phyloP scores from a whole-genome alignment of 2,888 invertebrate species.

The Drosophila atripex region DNA sequence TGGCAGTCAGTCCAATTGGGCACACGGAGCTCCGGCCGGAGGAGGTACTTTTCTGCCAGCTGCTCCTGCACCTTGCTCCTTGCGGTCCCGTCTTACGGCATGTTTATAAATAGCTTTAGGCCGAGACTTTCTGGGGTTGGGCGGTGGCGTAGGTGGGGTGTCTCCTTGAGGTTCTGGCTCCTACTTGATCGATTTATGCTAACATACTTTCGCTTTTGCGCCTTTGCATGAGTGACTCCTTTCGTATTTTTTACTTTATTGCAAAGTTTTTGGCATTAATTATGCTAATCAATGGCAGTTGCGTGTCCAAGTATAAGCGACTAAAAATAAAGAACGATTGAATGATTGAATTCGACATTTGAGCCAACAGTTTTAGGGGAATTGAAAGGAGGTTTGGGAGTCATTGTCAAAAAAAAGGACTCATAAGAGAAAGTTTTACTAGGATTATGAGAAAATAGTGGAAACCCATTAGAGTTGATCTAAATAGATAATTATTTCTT shows the following conservation, averaged over 20 bases:
- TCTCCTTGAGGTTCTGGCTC: constrained; percentile 15
- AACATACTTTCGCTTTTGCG: constrained; percentile 74
- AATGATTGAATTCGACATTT: constrained; percentile 32
- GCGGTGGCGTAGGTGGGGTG: constrained; percentile 17
- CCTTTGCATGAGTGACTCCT: constrained; percentile 29
- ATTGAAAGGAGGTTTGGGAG: neutral
- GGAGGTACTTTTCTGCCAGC: constrained; percentile 21
- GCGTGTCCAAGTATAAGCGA: constrained; percentile 41
- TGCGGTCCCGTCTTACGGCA: constrained; percentile 58
- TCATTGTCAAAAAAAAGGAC: neutral
- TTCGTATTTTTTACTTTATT: constrained; percentile 35
- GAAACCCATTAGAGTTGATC: no score
- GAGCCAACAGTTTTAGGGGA: constrained; percentile 2
- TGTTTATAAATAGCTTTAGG: constrained; percentile 68
- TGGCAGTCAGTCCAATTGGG: constrained; percentile 43
- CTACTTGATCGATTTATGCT: constrained; percentile 69
- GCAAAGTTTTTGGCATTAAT: constrained; percentile 56
- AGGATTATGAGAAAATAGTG: no score
- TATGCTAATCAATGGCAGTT: constrained; percentile 67
- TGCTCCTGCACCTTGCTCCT: constrained; percentile 41
- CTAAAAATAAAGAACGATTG: constrained; percentile 43
- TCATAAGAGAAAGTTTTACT: neutral
- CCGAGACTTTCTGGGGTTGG: constrained; percentile 54
- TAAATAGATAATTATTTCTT: no score
- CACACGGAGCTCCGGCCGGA: constrained; percentile 41